Evolutionary conservation across 2,113 vertebrate genomes (phyloP), one percentile per base, ranked within the genome.

Genomic region (Columbina picui): DNA sequence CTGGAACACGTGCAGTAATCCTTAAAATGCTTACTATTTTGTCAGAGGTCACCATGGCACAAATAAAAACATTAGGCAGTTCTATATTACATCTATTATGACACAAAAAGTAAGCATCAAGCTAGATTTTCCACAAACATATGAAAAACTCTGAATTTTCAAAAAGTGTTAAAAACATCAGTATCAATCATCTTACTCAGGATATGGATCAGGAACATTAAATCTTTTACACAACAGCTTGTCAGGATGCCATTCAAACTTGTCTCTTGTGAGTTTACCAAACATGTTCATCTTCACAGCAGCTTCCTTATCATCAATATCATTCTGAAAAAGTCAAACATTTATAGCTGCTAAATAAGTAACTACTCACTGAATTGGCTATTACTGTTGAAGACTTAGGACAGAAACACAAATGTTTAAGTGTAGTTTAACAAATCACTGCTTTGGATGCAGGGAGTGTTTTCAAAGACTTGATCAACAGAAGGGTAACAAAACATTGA

Each of bases 251-350:
- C 99, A 99, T 78, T 99, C 99, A 45, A 99, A 98, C 0, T 87
- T 98, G 77, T 99, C 99, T 97, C 99, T 98, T 64, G 99, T 99
- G 64, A 99, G 98, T 64, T 98, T 98, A 50, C 99, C 99, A 81
- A 99, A 99, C 99, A 99, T 99, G 98, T 99, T 99, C 99, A 99
- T 99, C 75, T 98, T 98, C 52, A 99, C 99, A 12, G 99, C 99
- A 0, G 98, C 97, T 81, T 99, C 98, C 76, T 99, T 99, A 92
- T 99, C 99, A 49, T 97, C 96, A 25, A 97, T 26, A 32, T 99
- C 98, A 39, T 98, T 98, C 99, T 99, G 97, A 60, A 94, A 86
- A 96, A 84, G 94, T 13, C 34, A 63, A 41, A 55, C 27, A 53
- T 64, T 73, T 61, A 27, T 5, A 81, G 77, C 25, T 70, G 41